Evolutionary conservation across 2,888 invertebrate genomes (phyloP).

Genomic region (Diarsia dahlii): DNA sequence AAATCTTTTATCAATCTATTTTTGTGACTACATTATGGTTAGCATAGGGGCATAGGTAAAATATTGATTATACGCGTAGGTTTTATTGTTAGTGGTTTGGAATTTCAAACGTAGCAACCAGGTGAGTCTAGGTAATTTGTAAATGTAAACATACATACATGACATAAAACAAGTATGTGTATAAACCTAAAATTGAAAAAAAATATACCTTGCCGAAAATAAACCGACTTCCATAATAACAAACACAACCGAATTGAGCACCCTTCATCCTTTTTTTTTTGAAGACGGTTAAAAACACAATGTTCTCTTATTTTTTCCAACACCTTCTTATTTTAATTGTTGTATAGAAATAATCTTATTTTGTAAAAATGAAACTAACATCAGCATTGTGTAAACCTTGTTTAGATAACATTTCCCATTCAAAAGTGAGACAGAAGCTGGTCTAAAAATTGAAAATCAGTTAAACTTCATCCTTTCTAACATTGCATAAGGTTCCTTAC

Average conservation of each 20-base stretch:
- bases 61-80: background rate
- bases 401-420: background rate
- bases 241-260: too few relatives aligned
- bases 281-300: background rate
- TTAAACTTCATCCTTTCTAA: background rate
- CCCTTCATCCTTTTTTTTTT: too few relatives aligned
- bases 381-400: background rate
- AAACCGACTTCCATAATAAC: too few relatives aligned
- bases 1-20: constrained; percentile 53
- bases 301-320: background rate
- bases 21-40: constrained; percentile 22
- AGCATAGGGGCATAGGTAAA: background rate
- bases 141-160: background rate
- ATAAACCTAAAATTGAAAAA: too few relatives aligned
- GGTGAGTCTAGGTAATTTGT: background rate
- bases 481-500: constrained; percentile 18
- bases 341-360: too few relatives aligned
- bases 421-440: background rate
- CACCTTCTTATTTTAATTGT: background rate
- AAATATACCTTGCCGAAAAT: too few relatives aligned
- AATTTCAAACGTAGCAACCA: background rate
- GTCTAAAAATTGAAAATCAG: background rate
- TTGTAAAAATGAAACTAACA: too few relatives aligned
- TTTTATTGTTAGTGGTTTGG: background rate
- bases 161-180: too few relatives aligned